Percentiles rank a stretch among this genome's conserved stretches.
Conservation (phyloP, 2,113 vertebrate genomes). For the Cygnus buccinator region DNA sequence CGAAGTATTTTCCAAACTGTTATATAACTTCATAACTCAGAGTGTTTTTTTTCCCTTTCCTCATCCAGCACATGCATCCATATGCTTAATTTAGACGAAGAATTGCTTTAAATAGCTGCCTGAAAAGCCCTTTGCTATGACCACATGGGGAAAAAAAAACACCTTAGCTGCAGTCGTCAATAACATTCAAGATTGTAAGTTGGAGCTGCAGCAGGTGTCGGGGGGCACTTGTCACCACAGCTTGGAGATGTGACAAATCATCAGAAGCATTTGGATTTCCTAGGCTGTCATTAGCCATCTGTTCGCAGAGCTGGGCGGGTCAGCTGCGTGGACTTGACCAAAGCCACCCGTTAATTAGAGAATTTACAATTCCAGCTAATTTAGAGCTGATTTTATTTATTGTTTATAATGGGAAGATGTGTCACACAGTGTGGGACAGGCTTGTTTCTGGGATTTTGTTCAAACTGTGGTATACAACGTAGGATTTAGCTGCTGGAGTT, state of each 20-base stretch:
- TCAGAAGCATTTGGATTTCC: conserved; percentile 9
- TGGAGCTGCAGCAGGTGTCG: conserved; percentile 55
- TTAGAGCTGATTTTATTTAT: conserved; percentile 16
- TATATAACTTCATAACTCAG: conserved; percentile 47
- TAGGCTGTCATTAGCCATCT: conserved; percentile 68
- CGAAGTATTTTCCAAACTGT: conserved; percentile 20
- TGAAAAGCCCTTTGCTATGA: neutral
- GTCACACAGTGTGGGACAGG: neutral
- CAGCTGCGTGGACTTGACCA: conserved; percentile 51
- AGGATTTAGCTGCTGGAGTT: neutral
- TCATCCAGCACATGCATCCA: neutral
- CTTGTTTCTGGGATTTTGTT: neutral
- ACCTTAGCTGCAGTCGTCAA: neutral
- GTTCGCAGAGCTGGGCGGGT: conserved; percentile 45
- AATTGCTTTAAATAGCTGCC: neutral
- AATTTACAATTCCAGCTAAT: neutral
- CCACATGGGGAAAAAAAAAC: neutral
- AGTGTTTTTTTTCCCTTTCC: neutral
- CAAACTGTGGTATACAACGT: neutral
- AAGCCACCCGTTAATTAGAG: conserved; percentile 13
- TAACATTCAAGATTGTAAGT: conserved; percentile 17
- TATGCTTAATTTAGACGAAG: neutral
- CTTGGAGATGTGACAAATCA: conserved; percentile 50
- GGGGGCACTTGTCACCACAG: conserved; percentile 51
- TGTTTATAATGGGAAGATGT: neutral